Conservation (phyloP, 2,797 vertebrate species). For the Typhlichthys eigenmanni region DNA sequence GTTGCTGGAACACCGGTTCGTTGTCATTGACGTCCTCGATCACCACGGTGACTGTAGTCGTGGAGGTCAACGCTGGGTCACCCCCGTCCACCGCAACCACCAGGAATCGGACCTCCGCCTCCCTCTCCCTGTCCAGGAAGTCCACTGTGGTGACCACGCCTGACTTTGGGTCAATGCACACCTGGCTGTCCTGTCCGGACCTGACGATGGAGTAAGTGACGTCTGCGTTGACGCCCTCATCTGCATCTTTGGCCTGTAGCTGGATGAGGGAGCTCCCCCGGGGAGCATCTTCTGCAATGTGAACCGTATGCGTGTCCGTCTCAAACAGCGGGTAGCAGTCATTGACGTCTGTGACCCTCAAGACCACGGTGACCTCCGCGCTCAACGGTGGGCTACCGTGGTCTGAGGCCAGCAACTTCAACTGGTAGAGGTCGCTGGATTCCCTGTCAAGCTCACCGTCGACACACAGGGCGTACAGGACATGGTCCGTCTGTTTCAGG, state of each 20-base stretch:
- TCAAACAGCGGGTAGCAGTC: constrained; percentile 84
- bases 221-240: constrained; percentile 80
- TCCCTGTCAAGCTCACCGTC: constrained; percentile 83
- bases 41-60: constrained; percentile 78
- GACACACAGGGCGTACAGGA: constrained; percentile 85
- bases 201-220: constrained; percentile 79
- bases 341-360: constrained; percentile 83
- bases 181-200: constrained; percentile 49
- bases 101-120: constrained; percentile 75
- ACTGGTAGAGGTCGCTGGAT: constrained; percentile 76
- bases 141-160: constrained; percentile 79
- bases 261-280: constrained; percentile 80
- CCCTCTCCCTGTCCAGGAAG: constrained; percentile 81
- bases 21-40: constrained; percentile 91
- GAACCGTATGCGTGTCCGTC: constrained; percentile 66
- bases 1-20: constrained; percentile 84
- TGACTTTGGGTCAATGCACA: constrained; percentile 76
- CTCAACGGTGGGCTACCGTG: constrained; percentile 79
- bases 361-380: constrained; percentile 71
- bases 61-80: constrained; percentile 77
- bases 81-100: constrained; percentile 86
- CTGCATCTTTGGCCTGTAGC: constrained; percentile 80
- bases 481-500: constrained; percentile 75
- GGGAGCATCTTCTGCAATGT: constrained; percentile 80
- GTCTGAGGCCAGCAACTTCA: constrained; percentile 82